Evolutionary conservation across 2,888 invertebrate species (phyloP), one percentile per base, ranked within the genome.

Genomic region (Lasioglossum lativentre): DNA sequence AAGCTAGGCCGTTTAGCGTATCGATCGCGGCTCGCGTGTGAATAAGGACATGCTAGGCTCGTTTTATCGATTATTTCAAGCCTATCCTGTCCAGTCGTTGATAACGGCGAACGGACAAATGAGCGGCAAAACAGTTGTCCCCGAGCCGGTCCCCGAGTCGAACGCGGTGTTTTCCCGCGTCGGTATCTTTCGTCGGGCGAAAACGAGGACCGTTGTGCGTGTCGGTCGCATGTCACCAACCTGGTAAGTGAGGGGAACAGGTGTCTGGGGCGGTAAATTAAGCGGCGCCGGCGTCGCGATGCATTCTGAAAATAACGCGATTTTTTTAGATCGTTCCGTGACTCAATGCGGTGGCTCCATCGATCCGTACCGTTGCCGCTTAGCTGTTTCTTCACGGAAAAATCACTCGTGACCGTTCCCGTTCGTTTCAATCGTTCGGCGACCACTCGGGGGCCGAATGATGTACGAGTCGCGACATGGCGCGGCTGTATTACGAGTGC

Each of bases 401-500:
- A 77, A 77, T 30, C 34, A 52, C 52, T 27, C 6, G 4, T 4
- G 30, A 3, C 47, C 27, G 5, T 34, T 2, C 52, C n/a, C 19
- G 16, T 40, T 73, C n/a, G 30, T 66, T 38, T 10, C 19, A 70
- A 27, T 73, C 2, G 4, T 27, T 40, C 63, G 8, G 1, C 2
- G 56, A 23, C 38, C 30, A 23, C n/a, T 30, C 52, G 38, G 23
- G 14, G 6, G 38, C 27, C 14, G 59, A 14, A 85, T 71, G 68
- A 86, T 76, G 86, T 27, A 19, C 34, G 30, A 23, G 16, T 73
- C 19, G 76, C 40, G 77, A 78, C 40, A 94, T 94, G 93, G 91
- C 93, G 34, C 92, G 92, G 56, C 78, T 93, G 34, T 91, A 92
- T 71, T 93, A 92, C 90, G 93, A 94, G 80, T 94, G 93, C 83